phyloP scores from a whole-genome alignment of 2,113 vertebrate species.

The Labeo rohita region DNA sequence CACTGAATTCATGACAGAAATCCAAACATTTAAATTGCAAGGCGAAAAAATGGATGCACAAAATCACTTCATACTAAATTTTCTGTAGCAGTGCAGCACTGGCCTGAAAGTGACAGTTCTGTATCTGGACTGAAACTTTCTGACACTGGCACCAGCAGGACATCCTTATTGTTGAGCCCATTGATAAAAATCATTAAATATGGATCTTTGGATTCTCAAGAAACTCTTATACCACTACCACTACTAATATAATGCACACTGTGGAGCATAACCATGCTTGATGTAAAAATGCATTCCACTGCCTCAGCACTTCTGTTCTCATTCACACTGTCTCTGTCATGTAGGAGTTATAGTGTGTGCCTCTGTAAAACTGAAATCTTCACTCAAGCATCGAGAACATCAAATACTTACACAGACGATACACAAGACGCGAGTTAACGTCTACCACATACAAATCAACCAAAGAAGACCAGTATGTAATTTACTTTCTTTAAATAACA shows the following conservation, averaged over 20 bases:
- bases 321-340: neutral
- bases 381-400: constrained; percentile 9
- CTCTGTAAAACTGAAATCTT: neutral
- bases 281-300: neutral
- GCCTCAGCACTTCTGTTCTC: neutral
- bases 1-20: too few relatives aligned
- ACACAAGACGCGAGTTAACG: neutral
- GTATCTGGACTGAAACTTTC: neutral
- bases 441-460: constrained; percentile 22
- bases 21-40: neutral
- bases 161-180: neutral
- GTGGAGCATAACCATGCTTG: neutral
- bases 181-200: neutral
- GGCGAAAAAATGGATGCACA: neutral
- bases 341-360: neutral
- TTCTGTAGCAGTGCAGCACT: neutral
- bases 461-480: constrained; percentile 37
- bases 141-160: neutral
- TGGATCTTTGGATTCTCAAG: neutral
- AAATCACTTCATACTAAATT: neutral
- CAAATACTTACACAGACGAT: neutral
- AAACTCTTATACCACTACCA: neutral
- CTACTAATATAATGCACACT: neutral
- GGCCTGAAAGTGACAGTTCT: neutral
- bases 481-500: constrained; percentile 53